Conservation (phyloP, 1,140 invertebrate genomes). For the Whitmania pigra region DNA sequence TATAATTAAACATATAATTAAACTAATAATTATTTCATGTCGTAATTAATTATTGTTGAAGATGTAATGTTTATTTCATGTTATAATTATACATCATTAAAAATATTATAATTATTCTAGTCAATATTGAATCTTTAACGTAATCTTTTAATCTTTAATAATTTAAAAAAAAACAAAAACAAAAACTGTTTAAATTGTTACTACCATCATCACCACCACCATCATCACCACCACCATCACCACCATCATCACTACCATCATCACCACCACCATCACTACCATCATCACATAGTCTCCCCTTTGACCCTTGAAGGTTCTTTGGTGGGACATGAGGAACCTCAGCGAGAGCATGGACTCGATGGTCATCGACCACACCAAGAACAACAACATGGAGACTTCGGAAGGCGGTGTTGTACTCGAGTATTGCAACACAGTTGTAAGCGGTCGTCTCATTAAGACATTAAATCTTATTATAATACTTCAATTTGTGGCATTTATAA, state of each 20-base stretch:
- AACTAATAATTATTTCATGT: too few species aligned
- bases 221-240: too few species aligned
- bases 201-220: too few species aligned
- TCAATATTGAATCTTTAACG: neutral
- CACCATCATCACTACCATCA: neutral
- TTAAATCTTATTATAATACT: too few species aligned
- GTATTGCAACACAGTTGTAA: conserved; percentile 7
- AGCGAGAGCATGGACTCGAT: conserved; percentile 63
- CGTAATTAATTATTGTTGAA: too few species aligned
- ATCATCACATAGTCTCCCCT: neutral
- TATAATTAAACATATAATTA: too few species aligned
- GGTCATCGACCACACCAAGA: conserved; percentile 63
- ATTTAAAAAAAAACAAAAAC: too few species aligned
- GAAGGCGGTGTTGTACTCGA: conserved; percentile 8
- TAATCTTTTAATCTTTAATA: too few species aligned
- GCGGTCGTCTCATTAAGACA: neutral
- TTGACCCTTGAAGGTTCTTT: conserved; percentile 40
- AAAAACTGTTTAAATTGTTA: too few species aligned
- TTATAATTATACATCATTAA: too few species aligned
- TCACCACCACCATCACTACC: neutral
- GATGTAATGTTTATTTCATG: too few species aligned
- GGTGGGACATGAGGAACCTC: conserved; percentile 77
- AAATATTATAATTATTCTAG: neutral
- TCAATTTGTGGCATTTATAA: too few species aligned
- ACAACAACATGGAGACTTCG: conserved; percentile 22